Evolutionary conservation across 2,888 invertebrate genomes (phyloP).

Genomic region (Xiphydria camelus): DNA sequence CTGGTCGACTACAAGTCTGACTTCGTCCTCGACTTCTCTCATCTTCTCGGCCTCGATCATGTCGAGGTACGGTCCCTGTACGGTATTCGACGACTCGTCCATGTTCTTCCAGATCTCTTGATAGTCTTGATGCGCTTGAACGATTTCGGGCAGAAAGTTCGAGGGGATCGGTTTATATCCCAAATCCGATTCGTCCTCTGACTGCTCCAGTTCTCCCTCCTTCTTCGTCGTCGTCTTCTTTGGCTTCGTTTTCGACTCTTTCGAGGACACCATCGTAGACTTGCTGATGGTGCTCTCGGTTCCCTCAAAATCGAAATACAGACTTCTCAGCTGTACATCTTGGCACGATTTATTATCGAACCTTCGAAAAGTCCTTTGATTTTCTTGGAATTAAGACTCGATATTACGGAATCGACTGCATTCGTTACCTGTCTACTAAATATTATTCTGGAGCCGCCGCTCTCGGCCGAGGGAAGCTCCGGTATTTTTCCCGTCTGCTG

Average conservation of each 20-base stretch:
- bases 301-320: too few species aligned
- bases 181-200: constrained; percentile 68
- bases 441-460: constrained; percentile 84
- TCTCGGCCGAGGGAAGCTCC: constrained; percentile 88
- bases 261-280: constrained; percentile 72
- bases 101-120: constrained; percentile 83
- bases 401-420: too few species aligned
- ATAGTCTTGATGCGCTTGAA: constrained; percentile 75
- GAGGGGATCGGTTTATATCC: constrained; percentile 73
- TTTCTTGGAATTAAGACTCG: too few species aligned
- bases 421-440: constrained; percentile 73
- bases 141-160: constrained; percentile 72
- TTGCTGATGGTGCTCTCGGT: constrained; percentile 80
- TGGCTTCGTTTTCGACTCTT: constrained; percentile 75
- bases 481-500: constrained; percentile 85
- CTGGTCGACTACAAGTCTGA: constrained; percentile 80
- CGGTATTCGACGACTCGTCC: constrained; percentile 74
- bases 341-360: too few species aligned
- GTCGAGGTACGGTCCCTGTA: constrained; percentile 77
- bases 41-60: constrained; percentile 86
- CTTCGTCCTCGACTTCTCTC: constrained; percentile 78
- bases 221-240: constrained; percentile 72
- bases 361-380: too few species aligned
- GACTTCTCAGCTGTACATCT: too few species aligned
- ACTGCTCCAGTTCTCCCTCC: constrained; percentile 61